A percentile compares a stretch with the other conserved stretches of the same genome.
Evolutionary conservation across 2,797 vertebrate species (phyloP).

Genomic region (Morus bassanus): DNA sequence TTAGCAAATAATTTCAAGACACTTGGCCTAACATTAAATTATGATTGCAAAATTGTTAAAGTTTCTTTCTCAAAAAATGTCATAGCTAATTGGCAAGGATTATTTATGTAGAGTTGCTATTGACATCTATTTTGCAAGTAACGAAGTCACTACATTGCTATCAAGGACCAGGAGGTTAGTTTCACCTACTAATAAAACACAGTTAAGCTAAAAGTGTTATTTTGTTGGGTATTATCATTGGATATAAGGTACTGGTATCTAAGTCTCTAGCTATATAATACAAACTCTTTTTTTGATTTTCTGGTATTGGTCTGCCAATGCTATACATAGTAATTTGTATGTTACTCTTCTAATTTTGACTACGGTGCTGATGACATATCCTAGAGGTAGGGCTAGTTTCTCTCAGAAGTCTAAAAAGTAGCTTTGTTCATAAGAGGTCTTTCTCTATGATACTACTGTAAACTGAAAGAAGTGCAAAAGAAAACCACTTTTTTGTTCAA

Average conservation of each 20-base stretch:
- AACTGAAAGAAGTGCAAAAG: not conserved
- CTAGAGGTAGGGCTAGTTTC: not conserved
- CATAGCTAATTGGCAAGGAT: not conserved
- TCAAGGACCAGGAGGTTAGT: not conserved
- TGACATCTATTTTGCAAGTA: not conserved
- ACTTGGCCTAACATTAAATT: not conserved
- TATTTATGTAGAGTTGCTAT: not conserved
- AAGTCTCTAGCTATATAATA: not conserved
- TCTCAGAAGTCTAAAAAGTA: not conserved
- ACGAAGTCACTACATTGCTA: not conserved
- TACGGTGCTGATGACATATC: not conserved
- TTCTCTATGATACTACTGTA: not conserved
- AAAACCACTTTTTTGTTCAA: fast-evolving
- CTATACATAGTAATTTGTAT: not conserved
- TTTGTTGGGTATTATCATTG: not conserved
- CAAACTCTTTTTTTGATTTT: not conserved
- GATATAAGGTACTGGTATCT: not conserved
- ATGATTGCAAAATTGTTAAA: not conserved
- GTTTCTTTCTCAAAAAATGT: not conserved
- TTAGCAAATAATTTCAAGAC: not conserved
- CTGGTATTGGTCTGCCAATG: not conserved
- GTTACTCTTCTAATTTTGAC: not conserved
- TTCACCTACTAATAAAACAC: not conserved
- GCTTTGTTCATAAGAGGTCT: not conserved
- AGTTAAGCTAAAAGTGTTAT: not conserved